A percentile compares a stretch with the other conserved stretches of the same genome.
phyloP scores from a whole-genome alignment of 2,113 vertebrate genomes.

The Tachysurus fulvidraco region DNA sequence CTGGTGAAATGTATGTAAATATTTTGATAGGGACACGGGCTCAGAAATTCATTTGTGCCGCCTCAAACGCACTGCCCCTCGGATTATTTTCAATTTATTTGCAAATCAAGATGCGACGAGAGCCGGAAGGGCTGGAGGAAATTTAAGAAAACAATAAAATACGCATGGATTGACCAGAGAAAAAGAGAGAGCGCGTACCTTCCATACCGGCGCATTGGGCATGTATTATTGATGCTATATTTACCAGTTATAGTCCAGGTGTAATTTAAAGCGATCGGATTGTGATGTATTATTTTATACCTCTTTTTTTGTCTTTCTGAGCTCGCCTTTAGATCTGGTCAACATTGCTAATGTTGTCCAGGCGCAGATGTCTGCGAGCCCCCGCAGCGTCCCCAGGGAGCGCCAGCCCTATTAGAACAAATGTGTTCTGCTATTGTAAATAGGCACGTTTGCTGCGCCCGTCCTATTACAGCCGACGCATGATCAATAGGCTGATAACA shows the following conservation, averaged over 20 bases:
- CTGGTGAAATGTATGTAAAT: constrained; percentile 99
- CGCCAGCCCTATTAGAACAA: constrained; percentile 99
- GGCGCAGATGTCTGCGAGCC: constrained; percentile 98
- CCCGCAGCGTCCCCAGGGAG: constrained; percentile 90
- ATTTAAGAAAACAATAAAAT: constrained; percentile 87
- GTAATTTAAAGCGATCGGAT: constrained; percentile 71
- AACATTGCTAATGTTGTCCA: constrained; percentile 90
- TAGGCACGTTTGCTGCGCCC: constrained; percentile 98
- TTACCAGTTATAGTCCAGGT: constrained; percentile 74
- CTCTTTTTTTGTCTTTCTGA: constrained; percentile 24
- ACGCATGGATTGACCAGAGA: constrained; percentile 83
- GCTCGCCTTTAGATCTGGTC: constrained; percentile 82
- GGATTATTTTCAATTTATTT: constrained; percentile 99
- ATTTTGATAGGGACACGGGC: constrained; percentile 98
- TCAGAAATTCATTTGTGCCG: constrained; percentile 95
- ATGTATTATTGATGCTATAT: constrained; percentile 71
- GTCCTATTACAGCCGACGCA: constrained; percentile 99
- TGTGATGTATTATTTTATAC: constrained; percentile 55
- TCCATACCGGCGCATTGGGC: constrained; percentile 5
- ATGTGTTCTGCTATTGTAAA: constrained; percentile 99
- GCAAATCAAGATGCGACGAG: constrained; percentile 97
- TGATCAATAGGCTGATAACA: constrained; percentile 99
- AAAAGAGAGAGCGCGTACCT: constrained; percentile 36
- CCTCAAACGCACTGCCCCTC: constrained; percentile 84
- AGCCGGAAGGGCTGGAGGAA: constrained; percentile 85